These are phyloP conservation scores for Drosophila auraria DNA, from an alignment of 1,140 invertebrate species.

Conservation along the genomic window DNA sequence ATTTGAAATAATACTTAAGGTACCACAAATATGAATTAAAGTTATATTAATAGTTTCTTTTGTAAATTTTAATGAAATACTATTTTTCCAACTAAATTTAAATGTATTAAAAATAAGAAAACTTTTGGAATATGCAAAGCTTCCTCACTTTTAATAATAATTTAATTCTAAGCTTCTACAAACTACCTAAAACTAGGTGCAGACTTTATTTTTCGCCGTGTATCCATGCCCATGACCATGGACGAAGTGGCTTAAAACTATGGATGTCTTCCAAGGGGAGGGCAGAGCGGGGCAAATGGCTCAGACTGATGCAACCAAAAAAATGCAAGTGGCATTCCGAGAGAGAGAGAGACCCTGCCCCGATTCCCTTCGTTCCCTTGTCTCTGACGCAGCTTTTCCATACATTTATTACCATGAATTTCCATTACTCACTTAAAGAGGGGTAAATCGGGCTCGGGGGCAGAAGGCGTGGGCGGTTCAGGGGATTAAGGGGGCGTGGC, in stretches of 20 bases:
- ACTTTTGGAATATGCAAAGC: no score
- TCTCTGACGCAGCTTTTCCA: conserved; percentile 18
- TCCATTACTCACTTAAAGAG: conserved; percentile 69
- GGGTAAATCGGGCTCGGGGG: conserved; percentile 3
- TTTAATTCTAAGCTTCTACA: no score
- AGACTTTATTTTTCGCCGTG: not conserved
- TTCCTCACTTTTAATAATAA: no score
- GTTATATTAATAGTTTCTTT: no score
- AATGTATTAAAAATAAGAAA: no score
- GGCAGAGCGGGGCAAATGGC: not conserved
- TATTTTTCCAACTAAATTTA: no score
- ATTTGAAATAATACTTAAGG: no score
- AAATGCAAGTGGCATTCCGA: conserved; percentile 65
- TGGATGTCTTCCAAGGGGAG: not conserved
- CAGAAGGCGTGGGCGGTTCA: not conserved
- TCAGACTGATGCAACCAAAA: conserved; percentile 22
- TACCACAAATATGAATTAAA: no score
- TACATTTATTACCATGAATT: conserved; percentile 73
- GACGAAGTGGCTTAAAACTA: conserved; percentile 24
- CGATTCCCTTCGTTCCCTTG: not conserved
- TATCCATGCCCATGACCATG: conserved; percentile 8
- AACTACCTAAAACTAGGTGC: no score
- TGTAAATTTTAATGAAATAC: no score
- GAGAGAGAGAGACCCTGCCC: not conserved
- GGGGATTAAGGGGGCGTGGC: conserved; percentile 30